phyloP scores from a whole-genome alignment of 2,113 vertebrate genomes.

The Dipodomys stephensi region DNA sequence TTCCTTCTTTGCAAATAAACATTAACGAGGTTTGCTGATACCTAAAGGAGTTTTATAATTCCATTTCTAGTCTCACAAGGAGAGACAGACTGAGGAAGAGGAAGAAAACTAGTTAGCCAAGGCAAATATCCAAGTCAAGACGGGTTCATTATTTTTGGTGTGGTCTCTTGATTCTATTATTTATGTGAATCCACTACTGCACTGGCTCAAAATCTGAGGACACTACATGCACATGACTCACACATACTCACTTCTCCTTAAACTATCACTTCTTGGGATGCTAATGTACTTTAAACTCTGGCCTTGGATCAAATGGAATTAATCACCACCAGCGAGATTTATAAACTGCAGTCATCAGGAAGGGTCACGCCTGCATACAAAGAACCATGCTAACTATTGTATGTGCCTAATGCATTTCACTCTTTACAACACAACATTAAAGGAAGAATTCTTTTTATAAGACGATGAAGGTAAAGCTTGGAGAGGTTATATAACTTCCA shows the following conservation, averaged over 20 bases:
- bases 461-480: neutral
- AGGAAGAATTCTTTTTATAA: neutral
- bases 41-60: neutral
- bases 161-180: neutral
- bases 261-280: neutral
- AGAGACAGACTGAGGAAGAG: neutral
- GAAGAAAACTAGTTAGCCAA: neutral
- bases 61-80: neutral
- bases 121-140: neutral
- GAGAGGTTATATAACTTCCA: neutral
- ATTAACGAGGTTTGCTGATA: neutral
- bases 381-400: neutral
- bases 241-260: neutral
- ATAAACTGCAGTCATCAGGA: neutral
- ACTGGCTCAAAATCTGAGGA: slow-evolving; percentile 15
- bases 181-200: neutral
- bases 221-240: neutral
- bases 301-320: neutral
- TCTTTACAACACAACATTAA: slow-evolving; percentile 20
- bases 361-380: neutral
- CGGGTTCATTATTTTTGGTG: neutral
- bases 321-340: neutral
- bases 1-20: slow-evolving; percentile 13
- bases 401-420: neutral
- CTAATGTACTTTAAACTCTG: neutral